A percentile compares a stretch with the other conserved stretches of the same genome.
Conservation (phyloP, 1,140 invertebrate genomes). For the Bombus vancouverensis region DNA sequence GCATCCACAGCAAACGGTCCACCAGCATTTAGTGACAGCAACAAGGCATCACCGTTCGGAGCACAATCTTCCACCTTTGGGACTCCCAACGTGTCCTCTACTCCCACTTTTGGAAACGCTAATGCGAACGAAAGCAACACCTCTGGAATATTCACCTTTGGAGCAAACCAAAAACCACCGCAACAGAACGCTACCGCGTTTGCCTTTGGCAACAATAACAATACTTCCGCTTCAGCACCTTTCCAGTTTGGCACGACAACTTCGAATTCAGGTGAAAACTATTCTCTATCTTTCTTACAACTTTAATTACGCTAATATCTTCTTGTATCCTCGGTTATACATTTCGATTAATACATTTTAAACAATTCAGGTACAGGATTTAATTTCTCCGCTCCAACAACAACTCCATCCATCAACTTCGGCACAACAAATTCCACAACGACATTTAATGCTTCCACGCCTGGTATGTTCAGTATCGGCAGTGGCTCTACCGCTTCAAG, state of each 20-base stretch:
- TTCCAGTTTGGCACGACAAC: slow-evolving; percentile 75
- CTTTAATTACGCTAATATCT: too few species aligned
- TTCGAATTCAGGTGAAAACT: slow-evolving; percentile 70
- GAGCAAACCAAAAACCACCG: slow-evolving; percentile 44
- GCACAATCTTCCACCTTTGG: slow-evolving; percentile 56
- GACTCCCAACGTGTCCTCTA: neutral
- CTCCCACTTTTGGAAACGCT: slow-evolving; percentile 19
- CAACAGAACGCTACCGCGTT: slow-evolving; percentile 51
- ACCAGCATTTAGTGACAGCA: slow-evolving; percentile 33
- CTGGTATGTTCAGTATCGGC: slow-evolving; percentile 81
- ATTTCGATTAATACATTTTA: neutral
- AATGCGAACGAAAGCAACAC: slow-evolving; percentile 21
- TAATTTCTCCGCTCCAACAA: slow-evolving; percentile 72
- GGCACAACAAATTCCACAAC: slow-evolving; percentile 54
- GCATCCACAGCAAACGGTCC: neutral
- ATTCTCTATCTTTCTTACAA: neutral
- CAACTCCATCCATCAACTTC: slow-evolving; percentile 64
- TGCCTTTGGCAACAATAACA: slow-evolving; percentile 57
- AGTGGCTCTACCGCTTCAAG: slow-evolving; percentile 78
- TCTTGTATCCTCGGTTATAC: too few species aligned
- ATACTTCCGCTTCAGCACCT: slow-evolving; percentile 35
- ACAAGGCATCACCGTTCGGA: neutral
- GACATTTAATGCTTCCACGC: slow-evolving; percentile 67
- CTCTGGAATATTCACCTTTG: slow-evolving; percentile 63
- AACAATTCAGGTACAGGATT: slow-evolving; percentile 66